Evolutionary conservation across 2,113 vertebrate species (phyloP).

Genomic region (Bothrops jararaca): DNA sequence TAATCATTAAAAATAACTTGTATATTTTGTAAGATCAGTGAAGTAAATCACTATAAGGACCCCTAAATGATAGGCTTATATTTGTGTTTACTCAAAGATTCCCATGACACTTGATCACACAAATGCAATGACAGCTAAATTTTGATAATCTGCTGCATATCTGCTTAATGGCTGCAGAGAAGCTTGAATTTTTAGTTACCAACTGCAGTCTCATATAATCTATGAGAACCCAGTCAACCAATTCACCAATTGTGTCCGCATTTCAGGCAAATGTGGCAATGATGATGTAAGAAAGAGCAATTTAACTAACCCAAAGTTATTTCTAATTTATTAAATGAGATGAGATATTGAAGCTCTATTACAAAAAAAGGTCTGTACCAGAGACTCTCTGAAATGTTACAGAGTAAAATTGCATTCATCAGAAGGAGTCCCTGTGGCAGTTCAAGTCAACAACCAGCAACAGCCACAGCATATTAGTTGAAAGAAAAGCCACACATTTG

Average conservation of each 20-base stretch:
- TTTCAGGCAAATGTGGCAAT: not conserved
- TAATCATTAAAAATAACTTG: not conserved
- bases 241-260: not conserved
- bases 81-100: not conserved
- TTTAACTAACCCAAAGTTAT: not conserved
- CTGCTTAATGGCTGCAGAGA: conserved; percentile 16
- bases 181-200: not conserved
- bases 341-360: not conserved
- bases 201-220: not conserved
- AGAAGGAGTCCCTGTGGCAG: not conserved
- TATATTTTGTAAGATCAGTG: not conserved
- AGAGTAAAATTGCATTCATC: not conserved
- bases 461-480: not conserved
- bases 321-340: not conserved
- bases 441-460: not conserved
- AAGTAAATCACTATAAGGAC: not conserved
- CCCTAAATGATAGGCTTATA: not conserved
- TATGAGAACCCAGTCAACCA: not conserved
- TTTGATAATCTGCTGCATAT: conserved; percentile 16
- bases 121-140: not conserved
- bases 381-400: not conserved
- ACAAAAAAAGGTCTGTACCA: not conserved
- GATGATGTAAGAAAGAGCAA: not conserved
- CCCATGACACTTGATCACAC: not conserved
- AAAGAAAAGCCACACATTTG: no score